phyloP scores from a whole-genome alignment of 2,797 vertebrate genomes.

The Caiman crocodilus region DNA sequence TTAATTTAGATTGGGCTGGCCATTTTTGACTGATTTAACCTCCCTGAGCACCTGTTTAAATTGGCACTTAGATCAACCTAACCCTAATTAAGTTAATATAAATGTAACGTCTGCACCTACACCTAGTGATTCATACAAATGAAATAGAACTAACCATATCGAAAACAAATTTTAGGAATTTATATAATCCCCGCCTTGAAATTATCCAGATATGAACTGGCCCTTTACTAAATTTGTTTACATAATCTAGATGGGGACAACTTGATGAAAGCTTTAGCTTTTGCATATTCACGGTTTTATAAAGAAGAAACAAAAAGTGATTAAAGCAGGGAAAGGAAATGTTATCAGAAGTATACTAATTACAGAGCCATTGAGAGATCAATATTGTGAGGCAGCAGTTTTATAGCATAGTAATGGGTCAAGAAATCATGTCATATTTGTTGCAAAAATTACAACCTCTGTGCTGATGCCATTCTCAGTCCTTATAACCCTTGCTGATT shows the following conservation, averaged over 20 bases:
- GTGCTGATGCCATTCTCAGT: neutral
- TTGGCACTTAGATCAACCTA: no score
- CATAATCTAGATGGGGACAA: neutral
- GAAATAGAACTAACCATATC: neutral
- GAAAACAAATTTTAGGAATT: neutral
- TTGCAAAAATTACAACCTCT: neutral
- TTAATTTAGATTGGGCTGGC: no score
- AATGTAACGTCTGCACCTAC: no score
- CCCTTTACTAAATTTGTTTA: neutral
- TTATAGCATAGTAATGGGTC: neutral
- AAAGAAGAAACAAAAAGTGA: slow-evolving; percentile 57
- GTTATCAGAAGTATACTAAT: slow-evolving; percentile 20
- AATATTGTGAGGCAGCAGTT: neutral
- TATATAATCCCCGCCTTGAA: neutral
- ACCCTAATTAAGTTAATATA: no score
- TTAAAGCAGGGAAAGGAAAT: slow-evolving; percentile 65
- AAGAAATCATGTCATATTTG: neutral
- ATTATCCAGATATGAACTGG: neutral
- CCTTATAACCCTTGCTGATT: neutral
- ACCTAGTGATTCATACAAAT: neutral
- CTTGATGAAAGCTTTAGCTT: slow-evolving; percentile 20
- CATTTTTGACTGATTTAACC: no score
- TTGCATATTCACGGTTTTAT: slow-evolving; percentile 23
- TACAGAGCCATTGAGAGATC: neutral
- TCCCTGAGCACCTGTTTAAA: no score